phyloP scores from a whole-genome alignment of 2,797 vertebrate genomes.

The Pseudochirops corinnae region DNA sequence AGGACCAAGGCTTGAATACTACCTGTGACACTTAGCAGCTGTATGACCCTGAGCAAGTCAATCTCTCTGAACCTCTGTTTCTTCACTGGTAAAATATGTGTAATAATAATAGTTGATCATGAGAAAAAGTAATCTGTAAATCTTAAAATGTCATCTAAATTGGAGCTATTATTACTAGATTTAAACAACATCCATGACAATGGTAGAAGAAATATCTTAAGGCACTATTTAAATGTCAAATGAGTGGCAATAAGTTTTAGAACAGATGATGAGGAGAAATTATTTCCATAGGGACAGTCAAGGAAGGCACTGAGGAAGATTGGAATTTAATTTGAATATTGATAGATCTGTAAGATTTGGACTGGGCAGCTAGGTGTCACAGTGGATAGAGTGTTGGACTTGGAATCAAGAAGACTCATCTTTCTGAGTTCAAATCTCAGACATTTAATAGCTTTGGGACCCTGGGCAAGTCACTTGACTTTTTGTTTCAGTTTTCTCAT shows the following conservation, averaged over 20 bases:
- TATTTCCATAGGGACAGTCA: background rate
- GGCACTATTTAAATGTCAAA: background rate
- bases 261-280: background rate
- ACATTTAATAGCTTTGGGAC: background rate
- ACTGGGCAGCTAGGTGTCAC: background rate
- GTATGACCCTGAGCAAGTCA: background rate
- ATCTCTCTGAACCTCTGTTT: background rate
- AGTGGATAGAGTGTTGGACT: background rate
- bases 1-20: background rate
- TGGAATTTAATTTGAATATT: background rate
- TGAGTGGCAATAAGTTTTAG: background rate
- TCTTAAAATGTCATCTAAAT: background rate
- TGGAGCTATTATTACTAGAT: background rate
- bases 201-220: background rate
- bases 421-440: background rate
- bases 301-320: background rate
- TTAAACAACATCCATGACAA: background rate
- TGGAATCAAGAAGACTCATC: background rate
- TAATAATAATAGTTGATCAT: background rate
- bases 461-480: background rate
- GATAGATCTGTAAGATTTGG: background rate
- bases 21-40: background rate
- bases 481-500: background rate
- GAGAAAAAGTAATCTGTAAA: background rate
- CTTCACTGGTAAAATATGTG: background rate